Evolutionary conservation across 2,113 vertebrate species (phyloP), one percentile per base, ranked within the genome.

Genomic region (Nothobranchius furzeri): DNA sequence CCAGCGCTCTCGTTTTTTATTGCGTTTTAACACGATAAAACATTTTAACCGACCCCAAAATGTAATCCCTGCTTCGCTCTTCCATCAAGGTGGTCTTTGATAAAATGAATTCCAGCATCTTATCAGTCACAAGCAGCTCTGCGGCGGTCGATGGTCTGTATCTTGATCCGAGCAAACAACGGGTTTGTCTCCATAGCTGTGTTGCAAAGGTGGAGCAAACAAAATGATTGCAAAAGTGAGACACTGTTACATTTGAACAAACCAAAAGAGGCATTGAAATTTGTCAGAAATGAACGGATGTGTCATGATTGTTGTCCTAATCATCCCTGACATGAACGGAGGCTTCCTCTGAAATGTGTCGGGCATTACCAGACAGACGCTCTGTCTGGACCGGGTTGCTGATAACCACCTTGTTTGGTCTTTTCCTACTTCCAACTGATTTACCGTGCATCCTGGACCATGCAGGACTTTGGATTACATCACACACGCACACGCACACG

Each of bases 321-420:
- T 40, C 1, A 45, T 45, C 12, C 43, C 43, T 12, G 43, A 45
- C 3, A 11, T 12, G 12, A 42, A 9, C 40, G 3, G 40, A 42
- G 40, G 7, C 40, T 12, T 45, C 12, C 11, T 45, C 43, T 45
- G 6, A 40, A 45, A 11, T 11, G 9, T 12, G 43, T 45, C 9
- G 12, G 48, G 4, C 14, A 49, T 17, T 40, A 6, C 37, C 6
- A n/a, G 48, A 49, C 48, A n/a, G 14, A 17, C 5, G 14, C 12
- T 49, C 14, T 12, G 59, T 55, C 53, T 47, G 50, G 47, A 63
- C 68, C 24, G 61, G 55, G 17, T n/a, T 67, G 45, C 15, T 37
- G 66, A 75, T 78, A 49, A 69, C 58, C 42, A 51, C 6, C 13
- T 42, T 68, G 35, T 65, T 62, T 37, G 9, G 10, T 73, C 13